A percentile compares a stretch with the other conserved stretches of the same genome.
Conservation (phyloP, 2,113 vertebrate species). For the Cebidichthys violaceus region DNA sequence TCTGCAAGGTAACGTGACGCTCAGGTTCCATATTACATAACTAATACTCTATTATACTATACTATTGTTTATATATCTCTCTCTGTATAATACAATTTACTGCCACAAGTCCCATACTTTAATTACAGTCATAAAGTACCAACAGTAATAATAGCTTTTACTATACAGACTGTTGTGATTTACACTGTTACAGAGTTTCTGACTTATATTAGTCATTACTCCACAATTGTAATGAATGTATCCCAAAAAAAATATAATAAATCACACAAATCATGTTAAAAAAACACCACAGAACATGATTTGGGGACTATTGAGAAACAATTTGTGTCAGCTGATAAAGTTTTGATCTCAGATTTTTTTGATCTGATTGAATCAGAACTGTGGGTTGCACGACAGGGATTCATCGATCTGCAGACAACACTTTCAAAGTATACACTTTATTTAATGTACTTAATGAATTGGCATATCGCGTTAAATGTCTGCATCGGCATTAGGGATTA, state of each 20-base stretch:
- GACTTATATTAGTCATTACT: background rate
- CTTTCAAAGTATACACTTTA: constrained; percentile 17
- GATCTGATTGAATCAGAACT: background rate
- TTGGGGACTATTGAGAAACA: background rate
- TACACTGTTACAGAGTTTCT: background rate
- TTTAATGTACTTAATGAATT: constrained; percentile 28
- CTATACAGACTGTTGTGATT: background rate
- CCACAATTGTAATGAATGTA: background rate
- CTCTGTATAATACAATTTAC: background rate
- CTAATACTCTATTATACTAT: no score
- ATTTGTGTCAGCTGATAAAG: background rate
- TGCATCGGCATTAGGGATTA: constrained; percentile 31
- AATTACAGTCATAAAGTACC: constrained; percentile 3
- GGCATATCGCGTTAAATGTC: constrained; percentile 7
- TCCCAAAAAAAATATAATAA: background rate
- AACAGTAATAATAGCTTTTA: constrained; percentile 4
- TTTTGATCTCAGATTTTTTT: constrained; percentile 5
- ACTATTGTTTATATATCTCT: background rate
- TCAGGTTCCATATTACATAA: background rate
- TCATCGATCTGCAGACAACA: constrained; percentile 9
- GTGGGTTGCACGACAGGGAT: background rate
- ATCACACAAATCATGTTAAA: background rate
- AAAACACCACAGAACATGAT: background rate
- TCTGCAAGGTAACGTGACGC: background rate
- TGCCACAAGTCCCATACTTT: background rate